A percentile compares a stretch with the other conserved stretches of the same genome.
These are phyloP conservation scores for Gisinianus flammeolus DNA, from an alignment of 2,888 invertebrate species.

Conservation along the genomic window DNA sequence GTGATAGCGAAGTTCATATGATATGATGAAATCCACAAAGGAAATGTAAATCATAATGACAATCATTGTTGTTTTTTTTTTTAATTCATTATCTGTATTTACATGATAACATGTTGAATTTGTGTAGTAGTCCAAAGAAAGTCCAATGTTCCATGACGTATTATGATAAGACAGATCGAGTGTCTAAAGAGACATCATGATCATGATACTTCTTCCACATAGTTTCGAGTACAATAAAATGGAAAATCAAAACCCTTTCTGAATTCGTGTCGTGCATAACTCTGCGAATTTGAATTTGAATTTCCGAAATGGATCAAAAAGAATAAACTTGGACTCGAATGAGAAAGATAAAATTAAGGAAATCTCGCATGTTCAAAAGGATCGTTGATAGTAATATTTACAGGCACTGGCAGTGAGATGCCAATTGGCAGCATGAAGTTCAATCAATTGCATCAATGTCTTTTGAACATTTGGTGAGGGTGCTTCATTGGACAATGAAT, in stretches of 20 bases:
- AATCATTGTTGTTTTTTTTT: neutral
- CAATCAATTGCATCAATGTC: constrained; percentile 85
- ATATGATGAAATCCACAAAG: neutral
- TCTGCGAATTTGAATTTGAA: neutral
- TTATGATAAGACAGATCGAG: no score
- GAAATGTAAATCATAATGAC: neutral
- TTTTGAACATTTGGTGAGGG: constrained; percentile 78
- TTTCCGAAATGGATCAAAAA: neutral
- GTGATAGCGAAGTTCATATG: neutral
- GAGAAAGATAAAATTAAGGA: no score
- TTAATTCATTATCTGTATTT: neutral
- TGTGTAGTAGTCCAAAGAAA: neutral
- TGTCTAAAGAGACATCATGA: no score
- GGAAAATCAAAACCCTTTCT: no score
- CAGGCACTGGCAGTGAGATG: constrained; percentile 87
- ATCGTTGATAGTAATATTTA: constrained; percentile 71
- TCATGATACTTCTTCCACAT: neutral
- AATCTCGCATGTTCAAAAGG: neutral
- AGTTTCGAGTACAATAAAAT: neutral
- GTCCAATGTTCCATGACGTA: no score
- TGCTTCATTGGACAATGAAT: constrained; percentile 59
- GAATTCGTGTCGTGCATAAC: no score
- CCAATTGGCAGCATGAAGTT: constrained; percentile 89
- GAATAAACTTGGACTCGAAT: neutral
- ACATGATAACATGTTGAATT: neutral